These are phyloP conservation scores for Enteromius thamalakanensis DNA, from an alignment of 2,797 vertebrate genomes.

Conservation along the genomic window DNA sequence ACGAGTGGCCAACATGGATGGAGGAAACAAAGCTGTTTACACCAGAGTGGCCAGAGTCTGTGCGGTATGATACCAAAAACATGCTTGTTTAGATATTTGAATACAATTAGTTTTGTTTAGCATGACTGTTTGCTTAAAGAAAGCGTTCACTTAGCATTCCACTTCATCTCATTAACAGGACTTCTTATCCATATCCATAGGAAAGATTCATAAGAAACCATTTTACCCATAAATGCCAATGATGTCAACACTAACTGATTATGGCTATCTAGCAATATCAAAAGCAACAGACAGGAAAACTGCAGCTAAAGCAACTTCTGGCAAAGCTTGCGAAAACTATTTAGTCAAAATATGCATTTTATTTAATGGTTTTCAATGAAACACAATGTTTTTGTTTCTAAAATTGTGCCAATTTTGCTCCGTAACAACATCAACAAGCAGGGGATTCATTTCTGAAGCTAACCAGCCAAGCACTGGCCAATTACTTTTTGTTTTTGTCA, in stretches of 20 bases:
- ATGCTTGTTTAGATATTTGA: not conserved
- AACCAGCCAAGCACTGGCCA: not conserved
- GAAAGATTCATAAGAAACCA: not conserved
- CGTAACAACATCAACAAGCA: not conserved
- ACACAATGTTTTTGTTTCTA: not conserved
- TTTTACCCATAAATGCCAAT: not conserved
- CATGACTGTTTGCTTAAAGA: not conserved
- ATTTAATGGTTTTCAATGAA: not conserved
- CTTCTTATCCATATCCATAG: not conserved
- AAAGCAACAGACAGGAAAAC: not conserved
- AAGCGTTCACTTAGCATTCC: not conserved
- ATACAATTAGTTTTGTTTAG: not conserved
- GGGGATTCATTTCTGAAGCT: not conserved
- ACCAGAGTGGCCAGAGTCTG: constrained; percentile 89
- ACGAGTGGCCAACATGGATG: constrained; percentile 84
- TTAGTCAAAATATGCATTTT: not conserved
- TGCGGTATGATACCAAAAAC: constrained; percentile 73
- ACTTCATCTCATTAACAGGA: not conserved
- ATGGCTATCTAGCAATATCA: not conserved
- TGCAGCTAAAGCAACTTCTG: not conserved
- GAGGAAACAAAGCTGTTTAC: constrained; percentile 82
- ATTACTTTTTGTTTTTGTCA: not conserved
- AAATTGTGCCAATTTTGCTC: not conserved
- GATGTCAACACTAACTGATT: not conserved
- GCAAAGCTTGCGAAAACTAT: not conserved